These are phyloP conservation scores for Stomorhina lunata DNA, from an alignment of 2,888 invertebrate genomes.

Conservation along the genomic window DNA sequence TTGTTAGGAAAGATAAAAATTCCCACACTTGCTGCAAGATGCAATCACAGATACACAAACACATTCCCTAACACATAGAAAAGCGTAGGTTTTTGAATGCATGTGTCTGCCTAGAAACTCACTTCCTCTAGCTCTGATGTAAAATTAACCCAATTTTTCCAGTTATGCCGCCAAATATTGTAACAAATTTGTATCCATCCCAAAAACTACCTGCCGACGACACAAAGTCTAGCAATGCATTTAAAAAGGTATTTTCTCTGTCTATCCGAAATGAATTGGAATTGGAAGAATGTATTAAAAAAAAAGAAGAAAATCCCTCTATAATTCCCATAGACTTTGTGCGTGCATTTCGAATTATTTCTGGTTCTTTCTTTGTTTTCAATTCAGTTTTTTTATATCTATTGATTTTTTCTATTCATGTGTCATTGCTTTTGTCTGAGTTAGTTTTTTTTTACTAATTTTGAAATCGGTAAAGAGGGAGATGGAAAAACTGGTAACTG, in stretches of 20 bases:
- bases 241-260: not conserved
- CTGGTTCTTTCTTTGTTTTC: constrained; percentile 19
- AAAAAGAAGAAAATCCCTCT: constrained; percentile 46
- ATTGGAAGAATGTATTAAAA: not conserved
- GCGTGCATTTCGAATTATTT: constrained; percentile 32
- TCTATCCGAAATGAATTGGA: constrained; percentile 16
- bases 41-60: not conserved
- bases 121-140: not conserved
- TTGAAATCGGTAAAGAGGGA: constrained; percentile 5
- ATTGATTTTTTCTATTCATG: constrained; percentile 44
- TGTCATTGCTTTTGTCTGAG: constrained; percentile 54
- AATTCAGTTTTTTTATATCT: constrained; percentile 12
- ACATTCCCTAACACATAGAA: not conserved
- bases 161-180: constrained; percentile 49
- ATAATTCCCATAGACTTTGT: constrained; percentile 58
- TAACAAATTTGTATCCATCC: constrained; percentile 36
- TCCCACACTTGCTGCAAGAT: constrained; percentile 57
- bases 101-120: not conserved
- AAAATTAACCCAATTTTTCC: constrained; percentile 64
- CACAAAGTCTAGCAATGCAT: constrained; percentile 52
- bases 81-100: constrained; percentile 26
- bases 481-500: constrained; percentile 45
- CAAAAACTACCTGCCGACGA: constrained; percentile 58
- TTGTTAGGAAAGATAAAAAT: constrained; percentile 51
- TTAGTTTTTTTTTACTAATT: constrained; percentile 22